phyloP scores from a whole-genome alignment of 2,888 invertebrate species.

The Leucozona laternaria region DNA sequence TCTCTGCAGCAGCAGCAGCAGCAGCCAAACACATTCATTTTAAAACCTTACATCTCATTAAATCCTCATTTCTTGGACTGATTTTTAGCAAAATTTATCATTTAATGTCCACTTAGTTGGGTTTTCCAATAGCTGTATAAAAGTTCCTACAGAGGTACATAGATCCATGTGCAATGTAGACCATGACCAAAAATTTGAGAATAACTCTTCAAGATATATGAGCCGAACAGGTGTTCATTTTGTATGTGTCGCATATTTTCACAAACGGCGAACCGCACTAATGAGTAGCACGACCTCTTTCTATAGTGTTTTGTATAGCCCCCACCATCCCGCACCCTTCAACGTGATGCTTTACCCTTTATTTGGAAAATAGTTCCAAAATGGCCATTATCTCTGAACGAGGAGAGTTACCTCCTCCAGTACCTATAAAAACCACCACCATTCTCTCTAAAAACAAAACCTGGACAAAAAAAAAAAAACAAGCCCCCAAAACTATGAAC shows the following conservation, averaged over 20 bases:
- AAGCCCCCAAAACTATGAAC: conserved; percentile 59
- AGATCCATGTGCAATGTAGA: conserved; percentile 3
- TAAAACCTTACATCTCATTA: conserved; percentile 45
- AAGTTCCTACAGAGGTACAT: not conserved
- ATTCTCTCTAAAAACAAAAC: conserved; percentile 39
- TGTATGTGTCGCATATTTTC: conserved; percentile 75
- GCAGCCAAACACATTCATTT: not conserved
- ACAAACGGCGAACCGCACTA: conserved; percentile 59
- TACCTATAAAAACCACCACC: conserved; percentile 2
- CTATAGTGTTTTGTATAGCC: not conserved
- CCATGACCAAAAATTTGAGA: conserved; percentile 82
- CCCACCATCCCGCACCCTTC: not conserved
- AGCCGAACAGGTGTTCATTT: conserved; percentile 82
- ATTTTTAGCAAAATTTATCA: conserved; percentile 65
- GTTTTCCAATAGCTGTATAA: conserved; percentile 53
- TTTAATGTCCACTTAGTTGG: conserved; percentile 72
- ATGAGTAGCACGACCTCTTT: conserved; percentile 69
- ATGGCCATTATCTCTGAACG: conserved; percentile 70
- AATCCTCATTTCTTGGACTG: conserved; percentile 46
- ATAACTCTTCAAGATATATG: conserved; percentile 84
- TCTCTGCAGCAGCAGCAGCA: not conserved
- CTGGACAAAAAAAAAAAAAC: conserved; percentile 17
- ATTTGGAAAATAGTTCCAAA: conserved; percentile 52
- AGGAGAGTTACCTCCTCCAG: conserved; percentile 39
- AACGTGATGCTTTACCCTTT: conserved; percentile 1